These are phyloP conservation scores for Acanthoscelides obtectus DNA, from an alignment of 2,888 invertebrate species.

Conservation along the genomic window DNA sequence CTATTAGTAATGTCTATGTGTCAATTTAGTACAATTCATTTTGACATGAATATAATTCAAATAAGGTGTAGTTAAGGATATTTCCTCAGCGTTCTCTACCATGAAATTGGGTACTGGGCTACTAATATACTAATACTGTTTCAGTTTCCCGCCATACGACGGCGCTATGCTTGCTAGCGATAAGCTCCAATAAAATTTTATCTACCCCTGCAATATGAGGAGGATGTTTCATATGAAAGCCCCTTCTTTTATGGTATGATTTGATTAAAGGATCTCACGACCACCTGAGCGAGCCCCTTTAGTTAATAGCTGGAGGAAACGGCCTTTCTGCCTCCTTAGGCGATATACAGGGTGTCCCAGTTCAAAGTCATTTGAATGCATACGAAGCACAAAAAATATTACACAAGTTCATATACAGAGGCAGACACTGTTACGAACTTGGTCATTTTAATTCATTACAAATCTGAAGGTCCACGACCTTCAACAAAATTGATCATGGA, in stretches of 20 bases:
- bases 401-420: too few species aligned
- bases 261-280: background rate
- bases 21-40: background rate
- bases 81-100: background rate
- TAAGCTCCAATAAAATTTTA: background rate
- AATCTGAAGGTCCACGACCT: too few species aligned
- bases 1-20: too few species aligned
- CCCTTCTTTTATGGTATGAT: background rate
- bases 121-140: background rate
- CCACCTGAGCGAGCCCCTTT: background rate
- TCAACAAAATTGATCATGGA: too few species aligned
- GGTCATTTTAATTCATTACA: too few species aligned
- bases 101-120: background rate
- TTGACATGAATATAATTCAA: background rate
- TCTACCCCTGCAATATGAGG: background rate
- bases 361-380: too few species aligned
- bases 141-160: background rate
- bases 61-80: background rate
- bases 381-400: too few species aligned
- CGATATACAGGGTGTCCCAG: too few species aligned
- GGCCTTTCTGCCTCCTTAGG: background rate
- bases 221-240: background rate
- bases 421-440: too few species aligned
- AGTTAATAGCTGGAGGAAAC: background rate
- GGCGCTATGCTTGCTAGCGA: background rate